Evolutionary conservation across 2,113 vertebrate genomes (phyloP), one percentile per base, ranked within the genome.

Genomic region (Tringa solitaria): DNA sequence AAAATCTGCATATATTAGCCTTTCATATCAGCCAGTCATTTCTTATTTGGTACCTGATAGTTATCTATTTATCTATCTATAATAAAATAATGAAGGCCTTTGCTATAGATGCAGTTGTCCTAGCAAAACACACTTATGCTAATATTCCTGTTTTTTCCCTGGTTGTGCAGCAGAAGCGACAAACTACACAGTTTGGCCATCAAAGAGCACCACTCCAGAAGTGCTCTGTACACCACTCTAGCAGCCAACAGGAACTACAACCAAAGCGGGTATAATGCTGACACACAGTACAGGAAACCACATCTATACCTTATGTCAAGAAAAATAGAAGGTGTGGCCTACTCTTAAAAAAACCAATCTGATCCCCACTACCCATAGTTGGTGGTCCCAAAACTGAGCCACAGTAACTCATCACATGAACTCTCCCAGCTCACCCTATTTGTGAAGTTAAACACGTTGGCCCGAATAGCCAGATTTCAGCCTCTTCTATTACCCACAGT

Each of bases 201-300:
- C 76, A 54, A 0, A 0, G 7, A 59, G 85, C 72, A 64, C 23
- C 22, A 48, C 30, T 48, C 32, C 59, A 32, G 46, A 72, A 80
- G 41, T 1, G 28, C 68, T 78, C 80, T 7, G 56, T 7, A 33
- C 46, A 24, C 12, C 0, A 4, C 65, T 51, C 69, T 11, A 81
- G 60, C 65, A 84, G 80, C 73, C 77, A 94, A 81, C 68, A 78
- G 82, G 73, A 96, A 68, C 73, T 9, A 20, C 43, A 68, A 53
- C 48, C 35, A 33, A 50, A 37, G 67, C 0, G 2, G 48, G 39
- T 33, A 45, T 6, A 39, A 53, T 1, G 37, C 6, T 37, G 39
- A 79, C 26, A 69, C 21, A 32, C 26, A n/a, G 7, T 7, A 78
- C 18, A 76, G 57, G 46, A 84, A 95, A 39, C 16, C 20, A 30